Evolutionary conservation across 2,113 vertebrate species (phyloP).

Genomic region (Montifringilla adamsi): DNA sequence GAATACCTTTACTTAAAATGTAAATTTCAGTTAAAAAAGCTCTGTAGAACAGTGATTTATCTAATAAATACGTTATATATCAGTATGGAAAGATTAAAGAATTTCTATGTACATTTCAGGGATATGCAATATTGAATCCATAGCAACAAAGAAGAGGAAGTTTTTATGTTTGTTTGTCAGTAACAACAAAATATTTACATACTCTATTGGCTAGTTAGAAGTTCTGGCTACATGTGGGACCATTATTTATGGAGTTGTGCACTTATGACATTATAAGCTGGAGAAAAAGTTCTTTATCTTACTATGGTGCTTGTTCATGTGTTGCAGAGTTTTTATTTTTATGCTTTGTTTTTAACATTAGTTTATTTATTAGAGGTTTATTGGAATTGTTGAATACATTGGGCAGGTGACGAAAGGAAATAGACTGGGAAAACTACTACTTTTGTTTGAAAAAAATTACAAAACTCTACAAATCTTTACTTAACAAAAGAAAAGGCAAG

Average conservation of each 20-base stretch:
- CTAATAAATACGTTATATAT: neutral
- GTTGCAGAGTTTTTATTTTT: neutral
- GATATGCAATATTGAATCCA: neutral
- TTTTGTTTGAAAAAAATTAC: neutral
- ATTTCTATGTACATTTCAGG: neutral
- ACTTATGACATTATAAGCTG: neutral
- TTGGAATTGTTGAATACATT: neutral
- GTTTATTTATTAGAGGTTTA: neutral
- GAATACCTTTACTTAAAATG: neutral
- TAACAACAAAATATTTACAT: neutral
- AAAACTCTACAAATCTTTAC: neutral
- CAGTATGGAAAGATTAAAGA: neutral
- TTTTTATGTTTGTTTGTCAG: neutral
- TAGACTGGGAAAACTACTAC: neutral
- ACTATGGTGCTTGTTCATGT: neutral
- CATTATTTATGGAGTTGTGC: neutral
- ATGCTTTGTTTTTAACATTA: neutral
- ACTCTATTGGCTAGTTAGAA: neutral
- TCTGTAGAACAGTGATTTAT: neutral
- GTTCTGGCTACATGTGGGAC: neutral
- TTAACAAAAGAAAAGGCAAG: neutral
- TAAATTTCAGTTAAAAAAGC: neutral
- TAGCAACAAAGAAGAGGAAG: neutral
- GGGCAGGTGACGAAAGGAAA: neutral
- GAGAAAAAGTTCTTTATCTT: neutral